These are phyloP conservation scores for Cataglyphis cursor DNA, from an alignment of 2,888 invertebrate species.

Conservation along the genomic window DNA sequence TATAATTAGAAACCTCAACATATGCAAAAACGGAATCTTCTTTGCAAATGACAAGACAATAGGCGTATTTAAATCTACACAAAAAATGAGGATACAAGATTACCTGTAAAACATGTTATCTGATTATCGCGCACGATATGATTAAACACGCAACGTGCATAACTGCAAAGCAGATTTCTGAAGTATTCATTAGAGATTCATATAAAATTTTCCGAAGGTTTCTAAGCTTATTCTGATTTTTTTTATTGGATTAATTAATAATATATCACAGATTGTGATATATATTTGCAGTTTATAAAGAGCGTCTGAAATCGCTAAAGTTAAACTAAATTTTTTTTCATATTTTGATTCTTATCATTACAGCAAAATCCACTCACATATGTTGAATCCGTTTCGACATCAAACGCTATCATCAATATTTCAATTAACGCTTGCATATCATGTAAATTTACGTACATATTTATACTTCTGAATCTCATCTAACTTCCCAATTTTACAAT, in stretches of 20 bases:
- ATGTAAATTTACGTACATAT: neutral
- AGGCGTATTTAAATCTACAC: slow-evolving; percentile 21
- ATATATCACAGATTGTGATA: neutral
- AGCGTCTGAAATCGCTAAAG: neutral
- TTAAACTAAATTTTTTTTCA: neutral
- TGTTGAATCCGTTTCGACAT: slow-evolving; percentile 3
- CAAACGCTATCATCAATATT: neutral
- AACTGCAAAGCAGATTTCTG: slow-evolving; percentile 79
- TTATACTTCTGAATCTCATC: neutral
- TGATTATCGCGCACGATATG: slow-evolving; percentile 64
- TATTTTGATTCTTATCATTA: neutral
- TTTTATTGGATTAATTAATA: neutral
- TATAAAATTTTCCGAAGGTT: slow-evolving; percentile 1
- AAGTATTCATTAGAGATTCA: slow-evolving; percentile 77
- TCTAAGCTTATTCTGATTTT: neutral
- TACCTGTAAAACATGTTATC: slow-evolving; percentile 75
- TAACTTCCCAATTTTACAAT: neutral
- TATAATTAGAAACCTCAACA: neutral
- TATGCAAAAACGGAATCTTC: slow-evolving; percentile 10
- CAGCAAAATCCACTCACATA: neutral
- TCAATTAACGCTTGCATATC: neutral
- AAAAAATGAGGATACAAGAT: slow-evolving; percentile 5
- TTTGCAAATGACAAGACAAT: slow-evolving; percentile 1
- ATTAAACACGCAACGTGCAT: slow-evolving; percentile 73
- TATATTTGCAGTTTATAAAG: neutral